A percentile compares a stretch with the other conserved stretches of the same genome.
Conservation (phyloP, 2,113 vertebrate species). For the Bos javanicus region DNA sequence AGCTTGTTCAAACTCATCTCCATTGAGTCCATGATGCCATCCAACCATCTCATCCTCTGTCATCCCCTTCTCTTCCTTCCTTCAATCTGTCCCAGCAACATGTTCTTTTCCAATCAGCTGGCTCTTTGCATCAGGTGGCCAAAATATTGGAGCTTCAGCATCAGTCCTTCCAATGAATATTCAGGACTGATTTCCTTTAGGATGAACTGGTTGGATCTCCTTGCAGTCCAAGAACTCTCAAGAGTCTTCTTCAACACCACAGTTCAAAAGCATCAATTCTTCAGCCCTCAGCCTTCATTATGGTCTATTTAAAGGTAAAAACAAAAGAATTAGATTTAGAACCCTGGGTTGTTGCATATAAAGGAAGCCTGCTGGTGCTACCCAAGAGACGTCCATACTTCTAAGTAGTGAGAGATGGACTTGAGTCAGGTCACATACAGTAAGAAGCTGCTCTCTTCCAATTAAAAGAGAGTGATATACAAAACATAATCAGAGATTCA, state of each 20-base stretch:
- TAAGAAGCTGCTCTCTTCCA: neutral
- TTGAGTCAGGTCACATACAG: neutral
- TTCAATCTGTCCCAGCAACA: neutral
- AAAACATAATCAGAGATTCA: neutral
- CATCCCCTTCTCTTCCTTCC: neutral
- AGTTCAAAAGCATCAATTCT: neutral
- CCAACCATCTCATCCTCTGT: neutral
- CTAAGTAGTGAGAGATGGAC: neutral
- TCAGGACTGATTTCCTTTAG: neutral
- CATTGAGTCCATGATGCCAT: neutral
- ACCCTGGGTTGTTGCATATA: neutral
- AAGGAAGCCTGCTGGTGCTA: neutral
- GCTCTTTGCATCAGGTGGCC: neutral
- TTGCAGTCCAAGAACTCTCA: neutral
- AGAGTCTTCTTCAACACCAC: neutral
- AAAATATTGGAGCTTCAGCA: neutral
- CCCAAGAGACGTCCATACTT: neutral
- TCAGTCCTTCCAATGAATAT: neutral
- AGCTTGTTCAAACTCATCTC: neutral
- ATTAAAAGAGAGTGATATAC: neutral
- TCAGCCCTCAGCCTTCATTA: neutral
- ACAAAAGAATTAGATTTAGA: neutral
- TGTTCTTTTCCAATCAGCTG: neutral
- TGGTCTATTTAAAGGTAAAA: neutral
- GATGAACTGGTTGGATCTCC: neutral